phyloP scores from a whole-genome alignment of 1,140 invertebrate species.

The Ceratina japonica region DNA sequence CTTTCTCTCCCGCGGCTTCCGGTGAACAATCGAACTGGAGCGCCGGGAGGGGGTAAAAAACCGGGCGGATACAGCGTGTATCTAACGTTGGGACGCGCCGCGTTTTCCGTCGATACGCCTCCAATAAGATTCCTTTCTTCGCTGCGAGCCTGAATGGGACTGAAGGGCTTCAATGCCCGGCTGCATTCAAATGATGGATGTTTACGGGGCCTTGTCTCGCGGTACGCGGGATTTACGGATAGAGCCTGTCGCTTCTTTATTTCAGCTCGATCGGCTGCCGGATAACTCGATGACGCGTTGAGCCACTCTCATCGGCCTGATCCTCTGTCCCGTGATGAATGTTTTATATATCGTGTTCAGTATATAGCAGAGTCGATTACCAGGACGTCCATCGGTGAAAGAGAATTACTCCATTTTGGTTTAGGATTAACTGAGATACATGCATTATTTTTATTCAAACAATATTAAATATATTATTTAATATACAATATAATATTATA shows the following conservation, averaged over 20 bases:
- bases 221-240: neutral
- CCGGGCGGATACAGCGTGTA: constrained; percentile 14
- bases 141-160: neutral
- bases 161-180: neutral
- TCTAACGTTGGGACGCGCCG: constrained; percentile 15
- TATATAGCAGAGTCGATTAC: no score
- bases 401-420: no score
- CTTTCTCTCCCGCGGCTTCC: constrained; percentile 35
- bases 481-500: no score
- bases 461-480: no score
- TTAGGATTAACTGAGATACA: no score
- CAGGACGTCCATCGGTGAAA: no score
- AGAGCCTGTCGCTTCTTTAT: neutral
- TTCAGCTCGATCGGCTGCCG: neutral
- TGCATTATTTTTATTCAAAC: no score
- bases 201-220: neutral
- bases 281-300: neutral
- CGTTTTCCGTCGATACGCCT: constrained; percentile 14
- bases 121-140: constrained; percentile 28
- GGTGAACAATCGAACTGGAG: constrained; percentile 39
- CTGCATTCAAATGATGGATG: neutral
- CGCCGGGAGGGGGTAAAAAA: neutral
- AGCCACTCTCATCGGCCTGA: neutral
- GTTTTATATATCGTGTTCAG: no score
- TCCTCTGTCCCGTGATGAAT: neutral